Base-by-base conservation (phyloP, 2,888 invertebrate species). In the Hirtodrosophila confusa region DNA sequence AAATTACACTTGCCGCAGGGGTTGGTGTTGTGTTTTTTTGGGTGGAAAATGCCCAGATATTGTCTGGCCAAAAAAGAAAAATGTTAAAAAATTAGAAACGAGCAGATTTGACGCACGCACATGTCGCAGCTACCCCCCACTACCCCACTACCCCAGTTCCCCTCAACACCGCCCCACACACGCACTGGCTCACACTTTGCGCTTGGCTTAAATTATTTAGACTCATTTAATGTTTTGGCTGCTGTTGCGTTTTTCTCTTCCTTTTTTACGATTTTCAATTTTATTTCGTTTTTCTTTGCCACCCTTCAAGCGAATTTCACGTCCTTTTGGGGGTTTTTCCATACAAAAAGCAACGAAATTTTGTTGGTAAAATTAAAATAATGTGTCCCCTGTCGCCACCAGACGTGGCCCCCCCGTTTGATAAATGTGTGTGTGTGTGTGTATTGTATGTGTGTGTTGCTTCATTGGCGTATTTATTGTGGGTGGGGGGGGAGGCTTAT, bases 351-450 rank as follows among this genome's bases (percentile, higher is more conserved):
- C 60, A 68, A 66, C 35, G 43, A 72, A 69, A 80, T 84, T 58
- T 56, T 78, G 58, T 44, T 64, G 62, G 47, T 65, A 78, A 90
- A 89, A 85, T 87, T 83, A 80, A 86, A 90, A 89, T 88, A 90
- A 90, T 90, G 90, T 90, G 89, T 90, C 90, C 90, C 90, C 75
- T 89, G 90, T 90, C 88, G 89, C 79, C 75, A 75, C 71, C 90
- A 90, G 90, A 88, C 76, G 76, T 67, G 70, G 62, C 50, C 44
- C 36, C 36, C 44, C 40, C 33, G 12, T 41, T 48, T 41, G 31
- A 36, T 56, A 29, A 31, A 33, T 40, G 40, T 31, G n/a, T 44
- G n/a, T 40, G 40, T 31, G n/a, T 44, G n/a, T 39, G 11, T 47
- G 35, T 31, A 11, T 31, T 8, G 24, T 9, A 23, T 40, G 48